Evolutionary conservation across 2,888 invertebrate species (phyloP).

Genomic region (Catotricha subobsoleta): DNA sequence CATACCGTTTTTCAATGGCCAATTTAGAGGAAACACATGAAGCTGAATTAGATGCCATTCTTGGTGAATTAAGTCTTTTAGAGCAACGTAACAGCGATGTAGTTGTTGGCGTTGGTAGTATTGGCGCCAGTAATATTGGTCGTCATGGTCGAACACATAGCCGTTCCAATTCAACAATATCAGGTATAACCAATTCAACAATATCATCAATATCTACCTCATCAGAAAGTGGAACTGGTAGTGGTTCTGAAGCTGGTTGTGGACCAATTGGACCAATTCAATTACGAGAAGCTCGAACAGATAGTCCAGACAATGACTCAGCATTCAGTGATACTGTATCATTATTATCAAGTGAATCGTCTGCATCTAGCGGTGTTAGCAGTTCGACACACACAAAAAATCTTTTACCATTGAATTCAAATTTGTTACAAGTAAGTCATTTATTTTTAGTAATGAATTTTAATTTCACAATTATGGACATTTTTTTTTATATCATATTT

Average conservation of each 20-base stretch:
- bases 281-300: slow-evolving; percentile 47
- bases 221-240: slow-evolving; percentile 19
- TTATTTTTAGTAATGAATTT: background rate
- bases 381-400: slow-evolving; percentile 8
- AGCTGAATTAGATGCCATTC: slow-evolving; percentile 89
- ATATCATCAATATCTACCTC: slow-evolving; percentile 18
- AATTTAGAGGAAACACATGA: slow-evolving; percentile 92
- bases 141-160: slow-evolving; percentile 16
- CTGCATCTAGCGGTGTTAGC: slow-evolving; percentile 74
- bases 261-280: too few relatives aligned
- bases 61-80: slow-evolving; percentile 86
- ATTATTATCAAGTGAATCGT: slow-evolving; percentile 75
- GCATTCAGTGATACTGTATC: slow-evolving; percentile 96
- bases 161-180: slow-evolving; percentile 30
- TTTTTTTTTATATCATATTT: too few relatives aligned
- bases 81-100: slow-evolving; percentile 37
- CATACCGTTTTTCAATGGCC: slow-evolving; percentile 88
- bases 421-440: slow-evolving; percentile 7
- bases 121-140: background rate
- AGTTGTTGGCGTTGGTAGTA: background rate
- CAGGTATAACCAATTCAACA: slow-evolving; percentile 22
- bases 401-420: slow-evolving; percentile 11
- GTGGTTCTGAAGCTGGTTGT: slow-evolving; percentile 10
- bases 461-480: too few relatives aligned
- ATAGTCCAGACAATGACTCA: slow-evolving; percentile 94